Percentiles rank a stretch among this genome's conserved stretches.
Conservation (phyloP, 2,113 vertebrate species). For the Stegostoma tigrinum region DNA sequence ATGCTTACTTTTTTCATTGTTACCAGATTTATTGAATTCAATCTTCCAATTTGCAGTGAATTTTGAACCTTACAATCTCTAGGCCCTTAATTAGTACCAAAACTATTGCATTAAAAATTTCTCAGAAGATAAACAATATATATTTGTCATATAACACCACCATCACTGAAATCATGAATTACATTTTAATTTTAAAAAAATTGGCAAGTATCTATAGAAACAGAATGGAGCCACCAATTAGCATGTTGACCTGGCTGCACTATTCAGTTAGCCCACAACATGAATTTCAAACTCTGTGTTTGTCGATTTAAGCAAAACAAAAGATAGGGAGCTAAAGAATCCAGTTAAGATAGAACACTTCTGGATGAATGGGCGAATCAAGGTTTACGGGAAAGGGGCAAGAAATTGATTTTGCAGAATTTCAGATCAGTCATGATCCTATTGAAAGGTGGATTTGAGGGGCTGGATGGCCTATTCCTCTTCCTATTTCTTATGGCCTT, state of each 20-base stretch:
- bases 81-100: not conserved
- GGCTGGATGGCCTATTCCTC: too few species aligned
- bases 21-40: not conserved
- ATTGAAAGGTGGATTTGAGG: too few species aligned
- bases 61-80: not conserved
- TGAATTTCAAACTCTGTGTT: not conserved
- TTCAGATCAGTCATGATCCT: too few species aligned
- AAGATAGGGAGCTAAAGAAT: too few species aligned
- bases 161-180: not conserved
- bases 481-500: too few species aligned
- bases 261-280: not conserved
- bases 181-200: not conserved
- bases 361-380: too few species aligned
- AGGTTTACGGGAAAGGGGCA: too few species aligned
- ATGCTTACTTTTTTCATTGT: not conserved
- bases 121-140: not conserved
- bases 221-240: not conserved
- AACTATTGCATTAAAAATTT: not conserved
- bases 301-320: not conserved
- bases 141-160: not conserved
- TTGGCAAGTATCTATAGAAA: not conserved
- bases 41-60: not conserved
- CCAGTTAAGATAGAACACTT: not conserved
- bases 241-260: not conserved
- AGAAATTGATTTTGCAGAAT: too few species aligned